Evolutionary conservation across 2,888 invertebrate genomes (phyloP), one percentile per base, ranked within the genome.

Genomic region (Sesia bembeciformis): DNA sequence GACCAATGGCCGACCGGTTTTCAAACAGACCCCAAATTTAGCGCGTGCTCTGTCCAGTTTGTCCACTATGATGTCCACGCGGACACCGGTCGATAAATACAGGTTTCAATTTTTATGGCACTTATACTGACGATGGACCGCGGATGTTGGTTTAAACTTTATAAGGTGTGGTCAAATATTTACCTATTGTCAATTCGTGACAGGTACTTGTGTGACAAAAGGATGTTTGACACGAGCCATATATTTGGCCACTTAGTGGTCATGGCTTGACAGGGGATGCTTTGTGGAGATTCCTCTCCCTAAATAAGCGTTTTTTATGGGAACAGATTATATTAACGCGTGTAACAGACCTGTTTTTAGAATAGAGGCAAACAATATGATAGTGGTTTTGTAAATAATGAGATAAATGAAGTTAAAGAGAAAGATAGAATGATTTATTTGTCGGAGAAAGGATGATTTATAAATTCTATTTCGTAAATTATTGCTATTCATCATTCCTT

Each of bases 1-100:
- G 84, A 81, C 89, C 89, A 89, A 83, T 87, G 67, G 69, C 70
- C 68, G 75, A 86, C 86, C 86, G 84, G 86, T 87, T 83, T 66
- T 53, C 51, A 54, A 7, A 40, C 52, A 40, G 4, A 49, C 23
- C 56, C 62, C 60, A 62, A 70, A 66, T 54, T 53, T 55, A 70
- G 67, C 84, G 70, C 84, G 81, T 81, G 82, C 77, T 67, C 60
- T 62, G 69, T 67, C 76, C 74, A 64, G 73, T 73, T 67, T 62
- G 65, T 57, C 67, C 6, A 54, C 38, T 40, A 54, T 50, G 46
- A 49, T 42, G 42, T 1, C 42, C 42, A 68, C 72, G 70, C 68
- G 69, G 38, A 50, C 23, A 58, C 46, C 58, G 59, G 54, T 60
- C 59, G 60, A 61, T 59, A 60, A 54, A 61, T 60, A 64, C 72